These are phyloP conservation scores for Dascillus cervinus DNA, from an alignment of 2,888 invertebrate species.

Conservation along the genomic window DNA sequence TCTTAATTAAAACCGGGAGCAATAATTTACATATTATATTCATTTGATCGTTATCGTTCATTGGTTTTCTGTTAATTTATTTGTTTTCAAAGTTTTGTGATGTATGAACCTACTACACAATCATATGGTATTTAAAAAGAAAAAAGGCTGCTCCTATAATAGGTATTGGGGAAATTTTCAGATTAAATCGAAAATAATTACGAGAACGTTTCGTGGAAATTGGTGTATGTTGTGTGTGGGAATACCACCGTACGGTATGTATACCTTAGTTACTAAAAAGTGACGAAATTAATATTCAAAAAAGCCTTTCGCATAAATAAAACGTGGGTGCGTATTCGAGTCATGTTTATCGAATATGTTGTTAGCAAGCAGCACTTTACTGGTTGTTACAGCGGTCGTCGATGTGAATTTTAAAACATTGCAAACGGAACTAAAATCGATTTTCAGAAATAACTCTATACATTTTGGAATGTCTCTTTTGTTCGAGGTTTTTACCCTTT, in stretches of 20 bases:
- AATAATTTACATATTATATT: too few relatives aligned
- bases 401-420: slow-evolving; percentile 14
- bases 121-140: neutral
- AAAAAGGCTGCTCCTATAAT: slow-evolving; percentile 1
- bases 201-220: too few relatives aligned
- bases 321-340: slow-evolving; percentile 15
- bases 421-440: slow-evolving; percentile 23
- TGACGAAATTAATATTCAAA: slow-evolving; percentile 21
- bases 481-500: slow-evolving; percentile 20
- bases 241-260: slow-evolving; percentile 18
- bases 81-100: too few relatives aligned
- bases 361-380: slow-evolving; percentile 22
- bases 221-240: too few relatives aligned
- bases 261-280: too few relatives aligned
- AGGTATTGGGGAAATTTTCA: too few relatives aligned
- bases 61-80: too few relatives aligned
- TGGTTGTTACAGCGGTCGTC: slow-evolving; percentile 5
- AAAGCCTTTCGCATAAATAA: slow-evolving; percentile 11
- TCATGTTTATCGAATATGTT: slow-evolving; percentile 20
- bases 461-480: slow-evolving; percentile 22
- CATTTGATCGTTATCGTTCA: too few relatives aligned
- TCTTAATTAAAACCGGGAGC: too few relatives aligned
- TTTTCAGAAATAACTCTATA: slow-evolving; percentile 21
- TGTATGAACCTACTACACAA: neutral
- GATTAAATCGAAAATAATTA: too few relatives aligned